Base-by-base conservation (phyloP, 53 echinoderm and acorn worm genomes). In the Apostichopus leukothele region DNA sequence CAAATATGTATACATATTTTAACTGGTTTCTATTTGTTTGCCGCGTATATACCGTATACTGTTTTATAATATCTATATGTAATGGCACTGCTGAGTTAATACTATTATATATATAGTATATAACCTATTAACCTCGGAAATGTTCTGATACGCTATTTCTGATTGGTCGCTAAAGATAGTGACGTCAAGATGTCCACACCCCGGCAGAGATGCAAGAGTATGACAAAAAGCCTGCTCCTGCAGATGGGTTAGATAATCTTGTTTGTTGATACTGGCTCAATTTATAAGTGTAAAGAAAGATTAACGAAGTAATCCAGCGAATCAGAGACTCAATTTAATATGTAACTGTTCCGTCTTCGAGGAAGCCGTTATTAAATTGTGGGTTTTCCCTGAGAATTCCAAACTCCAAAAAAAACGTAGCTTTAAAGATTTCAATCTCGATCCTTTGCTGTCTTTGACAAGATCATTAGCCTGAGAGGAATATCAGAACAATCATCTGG, bases 381-480 rank as follows among this genome's bases (percentile, higher is more conserved):
- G 18, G 14, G 71, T 71, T 71, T 16, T 71, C 20, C 71, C 14
- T 71, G 18, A n/a, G 18, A n/a, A 16, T n/a, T 71, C 6, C 71
- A 71, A 19, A 63, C 11, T 63, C 7, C 71, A 19, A 63, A 63
- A 71, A 81, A 54, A 54, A 50, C 81, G 39, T 39, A 39, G 39
- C n/a, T 20, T 81, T n/a, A 8, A 81, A 81, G 81, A 81, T 81
- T 52, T 22, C 81, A 81, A 81, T 81, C 81, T 71, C 71, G 6
- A n/a, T 71, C 6, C 18, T 3, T 16, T 1, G 71, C 71, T 71
- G 6, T 71, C 6, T 19, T 71, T 81, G 81, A 22, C 55, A 81
- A 20, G 53, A 81, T 81, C 53, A 55, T 51, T 13, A 81, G 81
- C 81, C 59, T 20, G 23, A 81, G 81, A 81, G 81, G 71, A n/a